Conservation (phyloP, 2,888 invertebrate genomes). For the Teleiodes luculella region DNA sequence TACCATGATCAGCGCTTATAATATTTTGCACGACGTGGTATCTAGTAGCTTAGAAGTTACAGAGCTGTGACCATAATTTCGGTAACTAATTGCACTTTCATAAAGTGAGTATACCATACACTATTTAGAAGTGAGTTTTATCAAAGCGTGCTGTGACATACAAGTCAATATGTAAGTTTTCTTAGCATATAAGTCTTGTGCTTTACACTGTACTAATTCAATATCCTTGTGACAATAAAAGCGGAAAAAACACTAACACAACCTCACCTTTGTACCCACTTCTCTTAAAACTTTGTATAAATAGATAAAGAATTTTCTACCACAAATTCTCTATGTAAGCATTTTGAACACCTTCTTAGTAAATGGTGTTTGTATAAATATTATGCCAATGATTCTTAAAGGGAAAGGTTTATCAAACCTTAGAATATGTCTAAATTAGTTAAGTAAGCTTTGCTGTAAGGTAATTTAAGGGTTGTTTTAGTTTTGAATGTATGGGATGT, state of each 20-base stretch:
- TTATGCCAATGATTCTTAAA: conserved; percentile 14
- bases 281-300: conserved; percentile 41
- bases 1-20: too few species aligned
- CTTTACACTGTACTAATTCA: conserved; percentile 57
- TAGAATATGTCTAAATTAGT: conserved; percentile 52
- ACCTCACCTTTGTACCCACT: conserved; percentile 51
- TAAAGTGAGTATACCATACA: conserved; percentile 34
- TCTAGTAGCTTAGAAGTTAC: not conserved
- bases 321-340: conserved; percentile 39
- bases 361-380: conserved; percentile 32
- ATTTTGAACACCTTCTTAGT: conserved; percentile 31
- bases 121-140: conserved; percentile 35
- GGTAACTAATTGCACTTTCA: conserved; percentile 22
- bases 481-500: conserved; percentile 24
- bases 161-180: conserved; percentile 70
- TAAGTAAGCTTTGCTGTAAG: conserved; percentile 26
- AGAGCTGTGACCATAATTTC: conserved; percentile 4
- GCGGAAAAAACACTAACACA: conserved; percentile 30
- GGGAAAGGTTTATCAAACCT: conserved; percentile 19
- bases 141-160: conserved; percentile 72
- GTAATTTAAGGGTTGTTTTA: conserved; percentile 25
- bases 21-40: too few species aligned
- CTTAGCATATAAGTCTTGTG: conserved; percentile 52
- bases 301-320: conserved; percentile 47
- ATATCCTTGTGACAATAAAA: conserved; percentile 61